These are phyloP conservation scores for Apis laboriosa DNA, from an alignment of 1,140 invertebrate genomes.

Conservation along the genomic window DNA sequence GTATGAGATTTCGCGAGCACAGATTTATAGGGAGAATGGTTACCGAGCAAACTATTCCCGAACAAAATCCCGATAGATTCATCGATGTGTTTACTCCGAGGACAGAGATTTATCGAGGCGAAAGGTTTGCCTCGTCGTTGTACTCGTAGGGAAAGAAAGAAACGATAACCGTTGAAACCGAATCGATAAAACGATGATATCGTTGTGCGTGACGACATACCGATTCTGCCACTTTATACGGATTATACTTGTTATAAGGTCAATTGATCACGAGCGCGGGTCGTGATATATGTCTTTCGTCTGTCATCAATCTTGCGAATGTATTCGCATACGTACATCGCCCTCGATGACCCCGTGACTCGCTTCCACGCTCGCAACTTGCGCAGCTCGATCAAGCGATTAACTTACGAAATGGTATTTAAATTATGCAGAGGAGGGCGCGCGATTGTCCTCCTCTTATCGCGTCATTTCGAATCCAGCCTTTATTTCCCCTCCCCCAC, in stretches of 20 bases:
- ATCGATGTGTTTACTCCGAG: slow-evolving; percentile 20
- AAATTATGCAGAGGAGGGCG: slow-evolving; percentile 35
- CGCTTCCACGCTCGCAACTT: background rate
- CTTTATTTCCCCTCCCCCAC: slow-evolving; percentile 12
- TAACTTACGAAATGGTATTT: slow-evolving; percentile 40
- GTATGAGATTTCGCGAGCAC: slow-evolving; percentile 7
- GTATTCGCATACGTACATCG: slow-evolving; percentile 40
- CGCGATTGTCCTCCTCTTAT: background rate
- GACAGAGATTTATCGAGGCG: slow-evolving; percentile 32
- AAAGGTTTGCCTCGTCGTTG: background rate
- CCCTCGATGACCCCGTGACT: slow-evolving; percentile 10
- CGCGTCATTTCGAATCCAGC: background rate
- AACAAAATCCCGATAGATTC: slow-evolving; percentile 25
- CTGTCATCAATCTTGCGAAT: slow-evolving; percentile 53
- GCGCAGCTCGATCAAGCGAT: slow-evolving; percentile 45
- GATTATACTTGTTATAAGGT: slow-evolving; percentile 29
- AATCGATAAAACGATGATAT: slow-evolving; percentile 31
- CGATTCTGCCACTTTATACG: slow-evolving; percentile 9
- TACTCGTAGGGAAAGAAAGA: background rate
- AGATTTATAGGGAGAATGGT: slow-evolving; percentile 14
- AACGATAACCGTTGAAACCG: background rate
- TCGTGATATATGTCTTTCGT: slow-evolving; percentile 27
- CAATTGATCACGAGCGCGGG: slow-evolving; percentile 34
- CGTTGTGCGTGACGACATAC: background rate
- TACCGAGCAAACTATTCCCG: background rate